phyloP scores from a whole-genome alignment of 2,888 invertebrate genomes.

The Cerastis rubricosa region DNA sequence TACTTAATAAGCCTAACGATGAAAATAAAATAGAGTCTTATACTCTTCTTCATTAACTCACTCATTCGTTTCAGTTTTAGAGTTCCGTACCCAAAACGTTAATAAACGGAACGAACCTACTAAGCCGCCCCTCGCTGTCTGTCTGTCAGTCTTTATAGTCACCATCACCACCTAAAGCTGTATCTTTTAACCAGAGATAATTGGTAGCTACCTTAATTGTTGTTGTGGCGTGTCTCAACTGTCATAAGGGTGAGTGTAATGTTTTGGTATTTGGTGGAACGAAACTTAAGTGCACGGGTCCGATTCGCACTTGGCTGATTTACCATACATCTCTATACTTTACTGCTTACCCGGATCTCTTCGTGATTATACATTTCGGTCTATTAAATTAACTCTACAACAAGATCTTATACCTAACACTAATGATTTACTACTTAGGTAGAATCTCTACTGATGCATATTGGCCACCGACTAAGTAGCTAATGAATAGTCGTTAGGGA shows the following conservation, averaged over 20 bases:
- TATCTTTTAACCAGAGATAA: not conserved
- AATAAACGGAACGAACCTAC: not conserved
- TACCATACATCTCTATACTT: not conserved
- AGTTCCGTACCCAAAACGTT: not conserved
- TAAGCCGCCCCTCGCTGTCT: not conserved
- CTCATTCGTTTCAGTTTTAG: not conserved
- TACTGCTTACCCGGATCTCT: not conserved
- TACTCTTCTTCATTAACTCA: too few species aligned
- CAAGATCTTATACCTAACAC: not conserved
- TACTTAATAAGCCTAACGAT: too few species aligned
- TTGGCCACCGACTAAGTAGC: slow-evolving; percentile 12
- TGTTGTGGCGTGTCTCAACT: not conserved
- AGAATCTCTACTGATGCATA: slow-evolving; percentile 11
- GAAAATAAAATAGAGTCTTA: not conserved
- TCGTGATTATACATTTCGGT: not conserved
- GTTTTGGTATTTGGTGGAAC: not conserved
- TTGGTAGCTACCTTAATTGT: not conserved
- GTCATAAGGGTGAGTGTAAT: not conserved
- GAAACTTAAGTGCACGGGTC: not conserved
- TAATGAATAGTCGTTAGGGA: slow-evolving; percentile 21
- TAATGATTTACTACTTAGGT: slow-evolving; percentile 13
- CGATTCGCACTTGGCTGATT: not conserved
- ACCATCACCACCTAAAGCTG: not conserved
- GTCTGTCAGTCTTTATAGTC: not conserved
- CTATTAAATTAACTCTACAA: slow-evolving; percentile 9